A percentile compares a stretch with the other conserved stretches of the same genome.
Conservation (phyloP, 2,797 vertebrate species). For the Somateria mollissima region DNA sequence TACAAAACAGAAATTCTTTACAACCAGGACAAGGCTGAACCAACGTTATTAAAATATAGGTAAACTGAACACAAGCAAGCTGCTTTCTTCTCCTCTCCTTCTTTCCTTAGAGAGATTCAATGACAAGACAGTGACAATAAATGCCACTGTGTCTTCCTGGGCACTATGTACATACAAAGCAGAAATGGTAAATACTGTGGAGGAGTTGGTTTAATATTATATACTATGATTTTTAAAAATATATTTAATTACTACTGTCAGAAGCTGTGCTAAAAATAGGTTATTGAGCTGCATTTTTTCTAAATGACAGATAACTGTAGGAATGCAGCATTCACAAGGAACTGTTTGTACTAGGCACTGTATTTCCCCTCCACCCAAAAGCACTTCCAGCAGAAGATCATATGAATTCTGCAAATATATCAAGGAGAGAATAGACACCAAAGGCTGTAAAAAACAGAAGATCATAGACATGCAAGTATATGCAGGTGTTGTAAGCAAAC, state of each 20-base stretch:
- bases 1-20: neutral
- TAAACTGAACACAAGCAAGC: neutral
- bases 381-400: conserved; percentile 18
- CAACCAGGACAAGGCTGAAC: neutral
- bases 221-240: neutral
- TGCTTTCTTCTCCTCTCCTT: neutral
- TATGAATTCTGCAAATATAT: neutral
- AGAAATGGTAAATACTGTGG: neutral
- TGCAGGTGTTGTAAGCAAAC: conserved; percentile 28
- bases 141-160: neutral
- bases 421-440: neutral
- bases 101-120: neutral
- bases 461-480: conserved; percentile 45
- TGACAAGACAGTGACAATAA: neutral
- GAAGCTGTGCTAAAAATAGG: conserved; percentile 42
- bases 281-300: conserved; percentile 34
- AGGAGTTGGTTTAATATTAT: neutral
- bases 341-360: conserved; percentile 48
- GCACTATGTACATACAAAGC: neutral
- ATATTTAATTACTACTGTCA: conserved; percentile 15
- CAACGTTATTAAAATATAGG: neutral
- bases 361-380: conserved; percentile 48
- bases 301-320: conserved; percentile 38
- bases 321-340: conserved; percentile 32
- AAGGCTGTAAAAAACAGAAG: conserved; percentile 27